Conservation (phyloP, 2,797 vertebrate genomes). For the Vipera ursinii region DNA sequence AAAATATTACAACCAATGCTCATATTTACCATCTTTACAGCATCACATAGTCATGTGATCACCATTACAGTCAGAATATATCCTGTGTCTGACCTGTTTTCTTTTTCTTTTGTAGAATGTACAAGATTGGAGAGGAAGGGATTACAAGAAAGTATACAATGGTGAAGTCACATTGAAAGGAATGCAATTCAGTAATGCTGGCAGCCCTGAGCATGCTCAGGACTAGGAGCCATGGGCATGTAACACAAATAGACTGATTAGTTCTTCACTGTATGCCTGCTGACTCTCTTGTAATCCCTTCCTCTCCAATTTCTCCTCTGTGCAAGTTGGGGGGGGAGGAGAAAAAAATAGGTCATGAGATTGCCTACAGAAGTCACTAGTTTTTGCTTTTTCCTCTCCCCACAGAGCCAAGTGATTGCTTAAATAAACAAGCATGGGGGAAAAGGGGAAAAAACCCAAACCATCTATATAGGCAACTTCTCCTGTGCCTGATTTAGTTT, state of each 20-base stretch:
- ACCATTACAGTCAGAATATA: neutral
- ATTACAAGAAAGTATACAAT: neutral
- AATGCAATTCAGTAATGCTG: neutral
- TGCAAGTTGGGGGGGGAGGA: accelerated
- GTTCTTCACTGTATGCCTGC: neutral
- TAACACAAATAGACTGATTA: neutral
- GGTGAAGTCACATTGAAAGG: neutral
- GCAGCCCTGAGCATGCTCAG: no score
- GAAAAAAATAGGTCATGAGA: neutral
- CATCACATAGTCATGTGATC: neutral
- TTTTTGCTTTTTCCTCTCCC: neutral
- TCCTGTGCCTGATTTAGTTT: neutral
- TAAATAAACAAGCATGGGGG: neutral
- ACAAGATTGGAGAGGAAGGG: neutral
- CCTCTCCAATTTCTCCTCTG: neutral
- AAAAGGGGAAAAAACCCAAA: neutral
- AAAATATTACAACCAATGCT: neutral
- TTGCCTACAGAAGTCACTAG: neutral
- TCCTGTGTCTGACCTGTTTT: neutral
- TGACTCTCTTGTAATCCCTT: neutral
- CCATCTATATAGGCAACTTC: neutral
- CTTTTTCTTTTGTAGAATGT: neutral
- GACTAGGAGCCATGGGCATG: neutral
- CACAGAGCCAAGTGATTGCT: neutral
- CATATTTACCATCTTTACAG: neutral